Base-by-base conservation (phyloP, 2,797 vertebrate genomes). In the Tapirus indicus region DNA sequence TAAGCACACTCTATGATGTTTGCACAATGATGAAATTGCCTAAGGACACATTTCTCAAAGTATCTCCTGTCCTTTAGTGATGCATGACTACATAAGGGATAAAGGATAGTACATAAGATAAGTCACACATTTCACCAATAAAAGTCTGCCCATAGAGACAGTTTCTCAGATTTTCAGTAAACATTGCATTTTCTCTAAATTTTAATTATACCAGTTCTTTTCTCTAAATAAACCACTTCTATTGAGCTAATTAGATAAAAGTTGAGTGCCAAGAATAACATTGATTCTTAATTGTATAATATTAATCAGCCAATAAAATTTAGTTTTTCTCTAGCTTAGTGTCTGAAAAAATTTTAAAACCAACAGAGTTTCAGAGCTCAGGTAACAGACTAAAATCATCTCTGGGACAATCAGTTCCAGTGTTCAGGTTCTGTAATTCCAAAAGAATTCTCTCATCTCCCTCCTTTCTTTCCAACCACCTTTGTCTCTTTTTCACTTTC, bases 171-270 rank as follows among this genome's bases (percentile, higher is more conserved):
- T 78, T 94, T 89, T 96, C 71, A 93, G 38, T 29, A 49, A 96
- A 49, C 16, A 72, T 64, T 92, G 7, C 32, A 92, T 92, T 93
- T 92, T 47, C 79, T 75, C 58, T 91, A 93, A 86, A 88, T 93
- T 88, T 96, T 93, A 69, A 92, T 96, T 92, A 69, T 54, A 68
- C 11, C 32, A 75, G 17, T 83, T 69, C 25, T 93, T 93, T 91
- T 29, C 38, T 85, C 21, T 86, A 91, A 96, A 91, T 52, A 77
- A 92, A 83, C 18, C 17, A 89, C 56, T 60, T 94, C 49, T 94
- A 87, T 94, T 95, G 86, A 91, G 86, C 29, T 64, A 85, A 91
- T 97, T 96, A 83, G 44, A 92, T 84, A 90, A 92, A 95, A 91
- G 6, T 56, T 79, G 77, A 94, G 38, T 71, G 52, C 35, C 11